Base-by-base conservation (phyloP, 2,797 vertebrate species). In the Aulostomus chinensis region DNA sequence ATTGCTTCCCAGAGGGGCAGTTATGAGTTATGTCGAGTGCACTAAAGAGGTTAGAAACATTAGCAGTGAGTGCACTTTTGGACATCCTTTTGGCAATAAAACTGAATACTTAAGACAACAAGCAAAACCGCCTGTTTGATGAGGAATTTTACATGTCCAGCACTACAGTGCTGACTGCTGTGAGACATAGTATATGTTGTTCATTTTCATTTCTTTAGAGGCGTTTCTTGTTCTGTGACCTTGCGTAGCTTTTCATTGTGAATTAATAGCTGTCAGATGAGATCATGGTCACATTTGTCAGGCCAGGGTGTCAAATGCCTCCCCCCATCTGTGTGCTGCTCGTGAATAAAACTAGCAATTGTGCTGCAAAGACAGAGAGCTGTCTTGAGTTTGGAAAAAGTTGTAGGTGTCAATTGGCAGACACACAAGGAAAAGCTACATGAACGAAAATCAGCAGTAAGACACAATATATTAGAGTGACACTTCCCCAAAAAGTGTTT, bases 231-330 rank as follows among this genome's bases (percentile, higher is more conserved):
- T 54, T 65, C 38, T 50, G 18, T 64, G 69, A 80, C 75, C 73
- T 58, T 42, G 39, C 21, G 52, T 45, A 37, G 40, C 41, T 65
- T 58, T 48, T 55, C 47, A 67, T 64, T 46, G 29, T 25, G 17
- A 64, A 59, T 70, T 58, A 50, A 76, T 67, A 18, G 11, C 52
- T 66, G 55, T 64, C 40, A 40, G 69, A 80, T 81, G 66, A 78
- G 61, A 54, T 80, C 74, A 75, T 47, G 41, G 53, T 68, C 55
- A 70, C 52, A 61, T 66, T 76, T 48, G 48, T 68, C 43, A 48
- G 36, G 29, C 49, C 3, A 38, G 43, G 50, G 54, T 60, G 68
- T 58, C 26, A 62, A 53, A 34, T 20, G 11, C 22, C 22, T 43
- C 47, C 7, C 3, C 3, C 9, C 31, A 11, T 3, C 42, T 18